Conservation (phyloP, 2,888 invertebrate genomes). For the Fissipunctia ypsillon region DNA sequence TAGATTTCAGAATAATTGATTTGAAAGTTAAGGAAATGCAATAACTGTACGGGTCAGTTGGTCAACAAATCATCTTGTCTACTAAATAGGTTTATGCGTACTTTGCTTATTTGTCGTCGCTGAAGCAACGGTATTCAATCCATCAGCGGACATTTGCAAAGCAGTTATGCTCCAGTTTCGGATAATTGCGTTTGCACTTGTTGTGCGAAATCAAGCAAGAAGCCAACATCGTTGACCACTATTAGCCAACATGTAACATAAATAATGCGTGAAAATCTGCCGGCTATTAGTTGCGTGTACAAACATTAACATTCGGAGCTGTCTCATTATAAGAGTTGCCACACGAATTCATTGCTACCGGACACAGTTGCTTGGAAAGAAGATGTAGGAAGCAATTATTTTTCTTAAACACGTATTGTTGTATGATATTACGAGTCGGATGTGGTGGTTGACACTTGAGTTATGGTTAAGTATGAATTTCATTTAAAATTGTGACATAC, state of each 20-base stretch:
- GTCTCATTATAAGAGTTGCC: conserved; percentile 47
- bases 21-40: conserved; percentile 32
- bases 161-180: conserved; percentile 83
- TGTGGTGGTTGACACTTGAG: conserved; percentile 35
- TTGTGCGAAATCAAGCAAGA: conserved; percentile 79
- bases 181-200: conserved; percentile 83
- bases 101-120: conserved; percentile 27
- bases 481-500: not conserved
- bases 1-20: conserved; percentile 26
- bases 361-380: conserved; percentile 46
- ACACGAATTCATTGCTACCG: conserved; percentile 51
- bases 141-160: conserved; percentile 76
- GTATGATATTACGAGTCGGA: conserved; percentile 37
- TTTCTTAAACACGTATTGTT: conserved; percentile 58
- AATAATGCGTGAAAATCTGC: conserved; percentile 80
- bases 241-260: conserved; percentile 78
- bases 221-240: conserved; percentile 73
- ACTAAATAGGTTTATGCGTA: conserved; percentile 35
- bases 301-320: conserved; percentile 61
- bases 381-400: conserved; percentile 60
- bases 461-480: conserved; percentile 37
- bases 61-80: conserved; percentile 11
- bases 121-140: conserved; percentile 67
- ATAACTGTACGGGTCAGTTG: conserved; percentile 22
- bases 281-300: conserved; percentile 63